These are phyloP conservation scores for Dryobotodes eremita DNA, from an alignment of 2,888 invertebrate genomes.

Conservation along the genomic window DNA sequence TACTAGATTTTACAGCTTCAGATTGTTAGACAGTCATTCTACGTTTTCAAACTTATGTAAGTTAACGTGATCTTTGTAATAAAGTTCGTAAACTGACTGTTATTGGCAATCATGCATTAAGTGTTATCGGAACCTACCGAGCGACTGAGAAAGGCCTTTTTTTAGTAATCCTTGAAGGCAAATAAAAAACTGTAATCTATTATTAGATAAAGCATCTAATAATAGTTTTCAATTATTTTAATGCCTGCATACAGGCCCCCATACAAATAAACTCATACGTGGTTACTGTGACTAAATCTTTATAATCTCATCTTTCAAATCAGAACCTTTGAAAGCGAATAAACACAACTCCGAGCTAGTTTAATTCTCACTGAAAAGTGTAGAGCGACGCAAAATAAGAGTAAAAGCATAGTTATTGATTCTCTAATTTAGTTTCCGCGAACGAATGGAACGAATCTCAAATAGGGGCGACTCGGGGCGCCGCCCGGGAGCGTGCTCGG, in stretches of 20 bases:
- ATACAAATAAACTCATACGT: not conserved
- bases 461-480: conserved; percentile 50
- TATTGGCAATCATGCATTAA: not conserved
- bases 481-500: not conserved
- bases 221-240: not conserved
- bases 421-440: conserved; percentile 57
- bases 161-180: not conserved
- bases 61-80: conserved; percentile 12
- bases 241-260: no score
- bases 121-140: not conserved
- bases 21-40: conserved; percentile 40
- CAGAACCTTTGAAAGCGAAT: conserved; percentile 5
- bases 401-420: conserved; percentile 62
- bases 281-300: not conserved
- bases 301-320: conserved; percentile 2
- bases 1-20: conserved; percentile 49
- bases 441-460: conserved; percentile 49
- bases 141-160: not conserved
- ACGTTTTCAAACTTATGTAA: conserved; percentile 31
- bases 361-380: conserved; percentile 43
- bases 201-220: not conserved
- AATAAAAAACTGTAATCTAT: no score
- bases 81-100: not conserved
- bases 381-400: conserved; percentile 44
- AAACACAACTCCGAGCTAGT: conserved; percentile 26